Evolutionary conservation across 2,888 invertebrate genomes (phyloP), one percentile per base, ranked within the genome.

Genomic region (Cephalotes varians): DNA sequence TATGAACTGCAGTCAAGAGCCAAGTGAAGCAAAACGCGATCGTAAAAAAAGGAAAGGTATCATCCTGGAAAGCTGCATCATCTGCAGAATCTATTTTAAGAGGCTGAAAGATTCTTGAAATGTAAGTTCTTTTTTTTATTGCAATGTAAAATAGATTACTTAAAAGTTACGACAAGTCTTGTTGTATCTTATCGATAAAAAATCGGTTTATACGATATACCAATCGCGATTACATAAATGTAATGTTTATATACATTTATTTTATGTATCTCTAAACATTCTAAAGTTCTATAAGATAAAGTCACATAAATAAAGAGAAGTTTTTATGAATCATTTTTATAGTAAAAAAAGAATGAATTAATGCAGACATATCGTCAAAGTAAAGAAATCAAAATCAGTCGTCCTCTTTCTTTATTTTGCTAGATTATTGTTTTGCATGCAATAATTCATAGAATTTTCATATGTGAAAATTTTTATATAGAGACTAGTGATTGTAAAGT

Each of bases 31-130:
- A 54, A 28, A 65, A 65, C 58, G 67, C 67, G 69, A 73, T 74
- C 81, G 74, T 83, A 83, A 83, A 83, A 83, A 64, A 56, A 56
- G 10, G 10, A 72, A 51, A 47, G 58, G 31, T 81, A 74, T 74
- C 60, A 81, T 74, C 72, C 74, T 54, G 58, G 34, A 67, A 73
- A 72, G 72, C n/a, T 67, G 80, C 65, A 80, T 60, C 47, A 58
- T 80, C 40, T 67, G 73, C 83, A 73, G 51, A 73, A 37, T 47
- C 60, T 83, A 37, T 73, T 82, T 82, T 62, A 79, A 71, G 62
- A 47, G 71, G 31, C 69, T 62, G 71, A 64, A 69, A 79, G 21
- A 51, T 51, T 54, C 28, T 51, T 37, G 28, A 56, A 64, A 62
- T 56, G 34, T 69, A 64, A 56, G 47, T 79, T 44, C 25, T 69